Base-by-base conservation (phyloP, 2,888 invertebrate genomes). In the Sminthurides aquaticus region DNA sequence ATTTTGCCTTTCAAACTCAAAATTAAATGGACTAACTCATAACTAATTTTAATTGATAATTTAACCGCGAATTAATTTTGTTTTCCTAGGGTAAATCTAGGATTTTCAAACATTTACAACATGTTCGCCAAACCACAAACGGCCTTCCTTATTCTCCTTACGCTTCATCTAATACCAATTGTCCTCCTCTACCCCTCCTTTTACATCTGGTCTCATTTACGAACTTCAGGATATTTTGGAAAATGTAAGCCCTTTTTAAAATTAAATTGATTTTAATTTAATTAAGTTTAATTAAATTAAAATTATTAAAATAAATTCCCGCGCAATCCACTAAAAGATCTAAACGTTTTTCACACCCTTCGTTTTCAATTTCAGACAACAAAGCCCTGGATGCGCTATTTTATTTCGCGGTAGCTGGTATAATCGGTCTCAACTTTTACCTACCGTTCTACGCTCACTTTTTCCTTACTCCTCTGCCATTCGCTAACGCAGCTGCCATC, bases 121-220 rank as follows among this genome's bases (percentile, higher is more conserved):
- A 28, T 58, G 54, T 66, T 66, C 57, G 65, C 62, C 20, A 66
- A 66, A 26, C 65, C 65, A 48, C 18, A 54, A 27, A 57, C 49
- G 18, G 57, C 57, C 18, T 58, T 66, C 18, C 20, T 57, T 11
- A 15, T 61, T 1, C 54, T 66, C 3, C 52, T 22, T 18, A 25
- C n/a, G 5, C 49, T 66, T 25, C 65, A 66, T 62, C 57, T 66
- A 28, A 62, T 43, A 15, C 55, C 62, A 8, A 57, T 62, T 3
- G 34, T 61, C 11, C 29, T 62, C 54, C 54, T 55, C 5, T 62
- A 66, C 28, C 54, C 58, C 2, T 18, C 49, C 8, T 54, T 66
- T 18, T 43, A 54, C 11, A 20, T 49, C 8, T 66, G 65, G 65
- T 28, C 62, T 24, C 29, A 34, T 25, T 43, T 20, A n/a, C 29